Percentiles rank a stretch among this genome's conserved stretches.
phyloP scores from a whole-genome alignment of 2,797 vertebrate species.

The Crypturellus tataupa region DNA sequence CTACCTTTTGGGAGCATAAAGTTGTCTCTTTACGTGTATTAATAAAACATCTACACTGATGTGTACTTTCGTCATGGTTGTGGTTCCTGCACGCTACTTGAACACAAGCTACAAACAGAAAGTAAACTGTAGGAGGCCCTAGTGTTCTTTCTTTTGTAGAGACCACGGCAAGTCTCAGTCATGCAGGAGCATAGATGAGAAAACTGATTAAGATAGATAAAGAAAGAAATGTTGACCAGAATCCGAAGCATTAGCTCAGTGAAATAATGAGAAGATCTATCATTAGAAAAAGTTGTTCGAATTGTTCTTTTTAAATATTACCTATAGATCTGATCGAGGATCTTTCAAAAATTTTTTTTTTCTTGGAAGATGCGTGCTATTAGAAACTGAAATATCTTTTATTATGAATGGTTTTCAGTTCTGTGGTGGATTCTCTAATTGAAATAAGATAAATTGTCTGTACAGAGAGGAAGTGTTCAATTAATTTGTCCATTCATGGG shows the following conservation, averaged over 20 bases:
- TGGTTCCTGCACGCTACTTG: background rate
- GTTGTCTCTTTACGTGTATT: background rate
- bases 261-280: background rate
- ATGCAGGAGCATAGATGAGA: background rate
- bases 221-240: background rate
- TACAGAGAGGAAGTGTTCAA: background rate
- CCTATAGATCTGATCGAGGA: background rate
- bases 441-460: background rate
- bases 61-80: rapidly evolving
- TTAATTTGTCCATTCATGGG: background rate
- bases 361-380: background rate
- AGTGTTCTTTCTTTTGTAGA: slow-evolving; percentile 53
- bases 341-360: background rate
- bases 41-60: background rate
- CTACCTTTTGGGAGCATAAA: background rate
- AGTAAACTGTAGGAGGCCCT: slow-evolving; percentile 59
- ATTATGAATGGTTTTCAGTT: background rate
- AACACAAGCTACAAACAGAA: slow-evolving; percentile 32
- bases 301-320: background rate
- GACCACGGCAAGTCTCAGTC: background rate
- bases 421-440: background rate
- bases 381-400: background rate
- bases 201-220: background rate
- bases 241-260: background rate
- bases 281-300: background rate